Evolutionary conservation across 2,888 invertebrate genomes (phyloP).

Genomic region (Pseudococcus longispinus): DNA sequence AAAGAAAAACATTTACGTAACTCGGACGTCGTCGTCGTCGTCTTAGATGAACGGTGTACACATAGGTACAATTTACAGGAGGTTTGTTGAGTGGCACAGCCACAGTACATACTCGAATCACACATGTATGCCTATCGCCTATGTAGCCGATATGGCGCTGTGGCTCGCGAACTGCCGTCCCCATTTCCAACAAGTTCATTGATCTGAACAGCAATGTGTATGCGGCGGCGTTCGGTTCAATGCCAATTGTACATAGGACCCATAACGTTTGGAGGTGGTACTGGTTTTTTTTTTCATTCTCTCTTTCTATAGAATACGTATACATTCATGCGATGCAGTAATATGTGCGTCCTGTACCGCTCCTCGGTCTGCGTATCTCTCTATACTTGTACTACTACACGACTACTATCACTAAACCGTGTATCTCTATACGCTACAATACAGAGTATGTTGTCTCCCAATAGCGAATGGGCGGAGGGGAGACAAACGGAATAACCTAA

Average conservation of each 20-base stretch:
- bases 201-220: conserved; percentile 39
- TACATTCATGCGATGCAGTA: background rate
- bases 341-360: background rate
- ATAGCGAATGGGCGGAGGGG: background rate
- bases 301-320: background rate
- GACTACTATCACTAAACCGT: no score
- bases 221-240: conserved; percentile 28
- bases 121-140: background rate
- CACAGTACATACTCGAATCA: background rate
- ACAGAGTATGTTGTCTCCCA: background rate
- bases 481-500: background rate
- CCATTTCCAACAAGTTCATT: conserved; percentile 50
- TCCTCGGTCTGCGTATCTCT: background rate
- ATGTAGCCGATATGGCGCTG: conserved; percentile 38
- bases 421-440: background rate
- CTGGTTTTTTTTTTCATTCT: conserved; percentile 28
- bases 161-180: conserved; percentile 36
- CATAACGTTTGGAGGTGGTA: conserved; percentile 37
- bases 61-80: background rate
- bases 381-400: background rate
- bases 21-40: background rate
- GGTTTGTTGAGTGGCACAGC: background rate
- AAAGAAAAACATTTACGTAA: conserved; percentile 24
- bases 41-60: background rate
- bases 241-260: conserved; percentile 35